Evolutionary conservation across 2,113 vertebrate genomes (phyloP).

Genomic region (Rhabdomys dilectus): DNA sequence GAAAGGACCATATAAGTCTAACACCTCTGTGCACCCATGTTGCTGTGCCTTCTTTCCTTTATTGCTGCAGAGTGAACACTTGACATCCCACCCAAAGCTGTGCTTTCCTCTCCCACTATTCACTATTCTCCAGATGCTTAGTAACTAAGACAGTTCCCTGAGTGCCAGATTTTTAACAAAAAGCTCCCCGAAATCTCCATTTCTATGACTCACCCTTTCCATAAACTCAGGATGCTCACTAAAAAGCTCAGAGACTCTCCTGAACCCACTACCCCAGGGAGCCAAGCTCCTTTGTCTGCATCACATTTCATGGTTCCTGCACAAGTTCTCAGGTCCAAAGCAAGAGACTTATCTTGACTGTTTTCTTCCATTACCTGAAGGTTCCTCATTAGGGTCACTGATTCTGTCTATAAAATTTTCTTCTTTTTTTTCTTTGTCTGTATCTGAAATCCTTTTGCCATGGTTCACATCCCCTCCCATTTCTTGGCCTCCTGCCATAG

Average conservation of each 20-base stretch:
- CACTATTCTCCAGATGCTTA: not conserved
- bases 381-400: not conserved
- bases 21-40: not conserved
- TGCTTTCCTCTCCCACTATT: not conserved
- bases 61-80: not conserved
- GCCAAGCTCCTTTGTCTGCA: not conserved
- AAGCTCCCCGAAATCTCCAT: not conserved
- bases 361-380: not conserved
- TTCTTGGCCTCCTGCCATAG: not conserved
- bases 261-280: not conserved
- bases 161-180: not conserved
- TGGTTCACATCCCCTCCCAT: not conserved
- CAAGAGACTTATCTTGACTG: not conserved
- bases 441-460: not conserved
- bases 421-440: not conserved
- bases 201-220: not conserved
- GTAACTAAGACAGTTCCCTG: not conserved
- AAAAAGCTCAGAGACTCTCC: not conserved
- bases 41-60: not conserved
- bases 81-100: not conserved
- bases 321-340: not conserved
- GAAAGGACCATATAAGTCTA: not conserved
- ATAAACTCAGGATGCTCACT: not conserved
- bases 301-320: not conserved
- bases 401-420: not conserved